Conservation (phyloP, 2,888 invertebrate genomes). For the Charanyca ferruginea region DNA sequence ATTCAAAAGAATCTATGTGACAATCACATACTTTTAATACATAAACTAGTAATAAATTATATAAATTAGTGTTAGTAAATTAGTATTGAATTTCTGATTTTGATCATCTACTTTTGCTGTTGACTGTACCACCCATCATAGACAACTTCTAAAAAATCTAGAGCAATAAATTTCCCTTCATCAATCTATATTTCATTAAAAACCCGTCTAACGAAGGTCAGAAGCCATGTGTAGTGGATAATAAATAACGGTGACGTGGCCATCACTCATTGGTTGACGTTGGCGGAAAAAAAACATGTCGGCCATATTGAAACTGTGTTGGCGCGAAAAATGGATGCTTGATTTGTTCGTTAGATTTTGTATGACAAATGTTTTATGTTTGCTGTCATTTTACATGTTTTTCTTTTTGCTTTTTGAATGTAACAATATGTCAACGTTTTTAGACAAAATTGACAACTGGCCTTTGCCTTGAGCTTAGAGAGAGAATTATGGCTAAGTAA, state of each 20-base stretch:
- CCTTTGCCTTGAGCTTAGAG: no score
- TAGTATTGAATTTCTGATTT: no score
- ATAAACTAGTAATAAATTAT: no score
- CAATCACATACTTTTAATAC: no score
- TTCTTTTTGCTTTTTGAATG: background rate
- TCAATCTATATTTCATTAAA: constrained; percentile 44
- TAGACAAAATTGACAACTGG: no score
- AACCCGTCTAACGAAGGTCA: constrained; percentile 22
- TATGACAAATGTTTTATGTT: constrained; percentile 13
- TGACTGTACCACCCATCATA: background rate
- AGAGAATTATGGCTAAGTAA: no score
- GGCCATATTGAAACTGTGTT: constrained; percentile 38
- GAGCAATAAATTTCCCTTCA: constrained; percentile 33
- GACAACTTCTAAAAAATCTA: background rate
- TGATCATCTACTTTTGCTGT: no score
- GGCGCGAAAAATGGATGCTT: constrained; percentile 34
- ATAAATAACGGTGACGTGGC: constrained; percentile 54
- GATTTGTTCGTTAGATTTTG: constrained; percentile 24
- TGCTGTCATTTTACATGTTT: background rate
- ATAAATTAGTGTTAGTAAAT: no score
- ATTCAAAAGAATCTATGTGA: no score
- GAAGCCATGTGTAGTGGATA: constrained; percentile 43
- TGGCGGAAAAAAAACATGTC: constrained; percentile 37
- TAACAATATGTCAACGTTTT: background rate
- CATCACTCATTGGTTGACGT: constrained; percentile 50